These are phyloP conservation scores for Corythoichthys intestinalis DNA, from an alignment of 2,113 vertebrate genomes.

Conservation along the genomic window DNA sequence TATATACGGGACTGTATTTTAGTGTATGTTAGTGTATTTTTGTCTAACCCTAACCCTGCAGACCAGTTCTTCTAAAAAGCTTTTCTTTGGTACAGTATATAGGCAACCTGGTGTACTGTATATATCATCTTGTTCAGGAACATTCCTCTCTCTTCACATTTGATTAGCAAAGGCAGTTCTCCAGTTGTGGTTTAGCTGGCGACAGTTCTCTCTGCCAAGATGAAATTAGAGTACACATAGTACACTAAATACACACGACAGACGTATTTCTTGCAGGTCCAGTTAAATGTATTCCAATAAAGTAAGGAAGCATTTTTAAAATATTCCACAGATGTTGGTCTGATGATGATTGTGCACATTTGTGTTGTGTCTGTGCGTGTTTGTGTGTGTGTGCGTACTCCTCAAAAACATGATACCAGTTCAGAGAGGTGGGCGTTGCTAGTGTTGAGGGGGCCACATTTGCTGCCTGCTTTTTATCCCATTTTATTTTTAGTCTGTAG, in stretches of 20 bases:
- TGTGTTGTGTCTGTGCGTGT: not conserved
- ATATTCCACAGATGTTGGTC: conserved; percentile 48
- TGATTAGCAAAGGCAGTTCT: conserved; percentile 51
- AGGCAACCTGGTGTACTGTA: conserved; percentile 29
- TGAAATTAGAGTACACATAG: conserved; percentile 49
- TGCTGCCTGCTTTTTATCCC: conserved; percentile 34
- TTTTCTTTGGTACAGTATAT: conserved; percentile 6
- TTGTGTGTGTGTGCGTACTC: conserved; percentile 4
- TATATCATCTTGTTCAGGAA: conserved; percentile 26
- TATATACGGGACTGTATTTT: too few relatives aligned
- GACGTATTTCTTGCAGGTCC: conserved; percentile 47
- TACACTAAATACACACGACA: conserved; percentile 14
- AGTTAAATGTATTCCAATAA: conserved; percentile 64
- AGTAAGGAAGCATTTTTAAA: conserved; percentile 56
- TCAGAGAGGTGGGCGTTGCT: conserved; percentile 22
- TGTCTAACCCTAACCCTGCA: conserved; percentile 2
- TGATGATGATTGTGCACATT: conserved; percentile 30
- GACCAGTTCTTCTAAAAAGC: conserved; percentile 20
- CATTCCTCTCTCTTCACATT: conserved; percentile 32
- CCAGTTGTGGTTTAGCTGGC: conserved; percentile 57
- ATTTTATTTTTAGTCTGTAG: conserved; percentile 42
- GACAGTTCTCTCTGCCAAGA: conserved; percentile 45
- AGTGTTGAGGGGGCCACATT: conserved; percentile 34
- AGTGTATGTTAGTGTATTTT: not conserved
- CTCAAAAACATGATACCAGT: conserved; percentile 16